Base-by-base conservation (phyloP, 2,888 invertebrate genomes). In the Trimorus sp. region DNA sequence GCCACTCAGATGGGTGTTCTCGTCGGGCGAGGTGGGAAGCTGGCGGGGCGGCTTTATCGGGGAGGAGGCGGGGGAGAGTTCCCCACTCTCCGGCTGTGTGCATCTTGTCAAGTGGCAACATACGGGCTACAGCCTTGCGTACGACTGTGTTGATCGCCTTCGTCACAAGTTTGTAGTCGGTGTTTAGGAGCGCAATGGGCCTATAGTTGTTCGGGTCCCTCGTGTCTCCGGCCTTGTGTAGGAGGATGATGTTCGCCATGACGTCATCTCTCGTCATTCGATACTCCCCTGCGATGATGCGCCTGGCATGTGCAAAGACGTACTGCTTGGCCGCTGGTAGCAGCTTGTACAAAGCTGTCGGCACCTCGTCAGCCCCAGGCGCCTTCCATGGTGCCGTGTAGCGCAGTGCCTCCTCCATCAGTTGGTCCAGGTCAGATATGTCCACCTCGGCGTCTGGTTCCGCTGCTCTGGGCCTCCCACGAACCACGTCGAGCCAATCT, bases 131-230 rank as follows among this genome's bases (percentile, higher is more conserved):
- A 4, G 9, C 11, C 12, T 6, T 12, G 4, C 6, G 2, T 7
- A 45, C 45, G 11, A 12, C 6, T 9, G 66, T 15, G 53, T 54
- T 66, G 14, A 54, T 66, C 0, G 11, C 66, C n/a, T 66, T 66
- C 40, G 54, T 66, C 15, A 49, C 7, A 14, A 66, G 36, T 58
- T 58, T 58, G 14, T 58, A 38, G 7, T 58, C 58, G 4, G 58
- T 58, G 38, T 58, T 58, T 3, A 66, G 45, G 8, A 66, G 16
- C 5, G 66, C 66, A 12, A 66, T 66, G 8, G 53, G 65, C 7
- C 65, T 7, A 5, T 51, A 65, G 48, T 65, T 65, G 36, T 1
- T 51, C 0, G 37, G 58, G 36, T 58, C 58, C 11, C 45, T 26
- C 26, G 26, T 3, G 26, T 26, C 26, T 3, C 26, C 3, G 9